Base-by-base conservation (phyloP, 1,140 invertebrate species). In the Bombyx mandarina region DNA sequence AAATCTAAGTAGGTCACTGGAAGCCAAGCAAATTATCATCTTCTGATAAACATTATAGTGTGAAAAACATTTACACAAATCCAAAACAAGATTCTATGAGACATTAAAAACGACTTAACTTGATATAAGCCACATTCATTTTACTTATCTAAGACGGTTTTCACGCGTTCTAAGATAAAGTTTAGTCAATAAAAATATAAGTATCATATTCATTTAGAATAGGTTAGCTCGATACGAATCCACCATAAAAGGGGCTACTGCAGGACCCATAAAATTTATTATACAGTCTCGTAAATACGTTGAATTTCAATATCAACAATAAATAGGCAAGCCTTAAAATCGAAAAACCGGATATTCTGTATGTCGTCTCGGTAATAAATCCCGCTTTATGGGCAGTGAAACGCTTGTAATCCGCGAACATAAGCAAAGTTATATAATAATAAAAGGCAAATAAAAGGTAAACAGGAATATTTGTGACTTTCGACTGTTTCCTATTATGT, bases 311-410 rank as follows among this genome's bases (percentile, higher is more conserved):
- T 60, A 58, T 35, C 56, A 52, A 58, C 62, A 61, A 59, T 61
- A 65, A 61, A 58, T 61, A 65, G 62, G 56, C 61, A 61, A 60
- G 56, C 49, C 58, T 52, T 63, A 51, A 57, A 63, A 62, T 56
- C 62, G 58, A 60, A 66, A 56, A 52, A 53, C 53, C 58, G 54
- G 62, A 63, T 65, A 66, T 66, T 66, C 61, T 65, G 63, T 66
- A 64, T 71, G 66, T 69, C 66, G 63, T 50, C 54, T 53, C 7
- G 26, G 53, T 59, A 54, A 71, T 78, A 78, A 74, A 75, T 78
- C 62, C 62, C 52, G 60, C 58, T 76, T 78, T 76, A 78, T 73
- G 71, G 75, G 67, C 68, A 68, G 69, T 78, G 74, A 78, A 74
- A 72, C 62, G 67, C 59, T 68, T 76, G 71, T 73, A 71, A 73